phyloP scores from a whole-genome alignment of 1,140 invertebrate species.

The Apis laboriosa region DNA sequence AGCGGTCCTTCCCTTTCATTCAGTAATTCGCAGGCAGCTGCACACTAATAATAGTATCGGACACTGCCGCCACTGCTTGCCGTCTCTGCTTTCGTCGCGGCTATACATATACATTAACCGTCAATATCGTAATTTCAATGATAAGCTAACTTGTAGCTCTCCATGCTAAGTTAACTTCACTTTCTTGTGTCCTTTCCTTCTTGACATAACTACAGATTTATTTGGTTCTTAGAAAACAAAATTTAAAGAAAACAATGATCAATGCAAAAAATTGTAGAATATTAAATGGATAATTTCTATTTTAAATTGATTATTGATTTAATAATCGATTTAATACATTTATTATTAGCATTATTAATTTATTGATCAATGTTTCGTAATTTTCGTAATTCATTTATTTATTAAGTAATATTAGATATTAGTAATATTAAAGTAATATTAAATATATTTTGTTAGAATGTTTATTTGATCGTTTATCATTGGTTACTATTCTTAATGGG shows the following conservation, averaged over 20 bases:
- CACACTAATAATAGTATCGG: slow-evolving; percentile 80
- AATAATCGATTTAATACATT: neutral
- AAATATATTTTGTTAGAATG: too few relatives aligned
- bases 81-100: slow-evolving; percentile 50
- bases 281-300: neutral
- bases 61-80: slow-evolving; percentile 62
- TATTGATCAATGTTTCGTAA: too few relatives aligned
- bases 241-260: neutral
- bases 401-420: neutral
- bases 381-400: neutral
- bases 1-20: slow-evolving; percentile 75
- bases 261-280: neutral
- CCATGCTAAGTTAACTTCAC: neutral
- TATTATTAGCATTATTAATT: neutral
- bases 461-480: neutral
- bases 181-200: neutral
- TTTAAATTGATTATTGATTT: neutral
- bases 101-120: slow-evolving; percentile 35
- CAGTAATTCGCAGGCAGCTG: slow-evolving; percentile 79
- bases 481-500: neutral
- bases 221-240: neutral
- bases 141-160: slow-evolving; percentile 42
- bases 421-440: too few relatives aligned
- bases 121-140: slow-evolving; percentile 44
- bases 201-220: neutral